Conservation (phyloP, 2,797 vertebrate genomes). For the Florisuga fusca region DNA sequence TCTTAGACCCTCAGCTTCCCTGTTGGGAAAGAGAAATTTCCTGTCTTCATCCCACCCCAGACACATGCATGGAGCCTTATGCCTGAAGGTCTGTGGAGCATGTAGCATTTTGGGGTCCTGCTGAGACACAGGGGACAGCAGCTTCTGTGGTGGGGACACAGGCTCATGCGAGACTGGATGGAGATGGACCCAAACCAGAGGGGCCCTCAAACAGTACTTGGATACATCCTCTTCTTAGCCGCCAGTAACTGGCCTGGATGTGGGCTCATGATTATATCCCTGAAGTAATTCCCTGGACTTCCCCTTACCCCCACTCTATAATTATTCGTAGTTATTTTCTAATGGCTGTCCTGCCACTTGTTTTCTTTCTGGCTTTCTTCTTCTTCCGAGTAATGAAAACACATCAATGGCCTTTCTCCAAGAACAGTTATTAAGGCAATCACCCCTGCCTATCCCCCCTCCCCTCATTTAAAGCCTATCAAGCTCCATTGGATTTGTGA, state of each 20-base stretch:
- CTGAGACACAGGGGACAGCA: background rate
- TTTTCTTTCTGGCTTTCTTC: slow-evolving; percentile 70
- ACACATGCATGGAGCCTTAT: background rate
- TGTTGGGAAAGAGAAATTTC: background rate
- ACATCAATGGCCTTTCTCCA: slow-evolving; percentile 60
- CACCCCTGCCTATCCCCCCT: slow-evolving; percentile 35
- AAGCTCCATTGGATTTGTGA: slow-evolving; percentile 68
- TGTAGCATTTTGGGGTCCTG: background rate
- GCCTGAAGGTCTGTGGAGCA: background rate
- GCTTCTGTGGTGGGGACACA: background rate
- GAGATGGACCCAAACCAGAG: slow-evolving; percentile 2
- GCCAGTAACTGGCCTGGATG: slow-evolving; percentile 57
- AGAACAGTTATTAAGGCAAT: slow-evolving; percentile 54
- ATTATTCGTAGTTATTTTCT: slow-evolving; percentile 69
- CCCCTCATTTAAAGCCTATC: slow-evolving; percentile 51
- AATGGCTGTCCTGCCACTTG: slow-evolving; percentile 67
- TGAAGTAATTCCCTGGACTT: slow-evolving; percentile 57
- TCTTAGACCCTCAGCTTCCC: background rate
- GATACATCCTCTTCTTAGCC: slow-evolving; percentile 23
- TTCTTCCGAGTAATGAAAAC: slow-evolving; percentile 60
- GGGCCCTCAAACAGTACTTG: slow-evolving; percentile 23
- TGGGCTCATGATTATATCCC: slow-evolving; percentile 64
- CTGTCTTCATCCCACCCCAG: background rate
- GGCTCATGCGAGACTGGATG: background rate
- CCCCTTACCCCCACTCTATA: slow-evolving; percentile 18